Base-by-base conservation (phyloP, 1,140 invertebrate species). In the Pseudoatta argentina region DNA sequence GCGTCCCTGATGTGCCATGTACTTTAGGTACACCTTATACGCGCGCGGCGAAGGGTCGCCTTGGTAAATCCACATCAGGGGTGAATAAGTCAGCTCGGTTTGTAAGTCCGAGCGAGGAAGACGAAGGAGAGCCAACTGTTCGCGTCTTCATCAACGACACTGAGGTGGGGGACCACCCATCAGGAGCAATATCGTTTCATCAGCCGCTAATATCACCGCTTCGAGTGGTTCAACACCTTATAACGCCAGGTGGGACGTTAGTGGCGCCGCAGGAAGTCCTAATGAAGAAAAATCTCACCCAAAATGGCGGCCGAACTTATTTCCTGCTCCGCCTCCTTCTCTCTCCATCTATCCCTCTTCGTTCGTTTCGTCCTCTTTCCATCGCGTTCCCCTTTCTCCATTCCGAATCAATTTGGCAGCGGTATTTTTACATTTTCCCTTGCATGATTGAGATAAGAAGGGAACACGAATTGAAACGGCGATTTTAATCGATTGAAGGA, bases 281-380 rank as follows among this genome's bases (percentile, higher is more conserved):
- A 95, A 95, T 95, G 94, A 95, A 95, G 94, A 95, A 92, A 93
- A 95, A 95, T 95, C 92, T 93, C 88, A 91, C 91, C 91, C 78
- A 93, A 93, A 91, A 94, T 94, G 93, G 92, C 92, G 89, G 85
- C 89, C 89, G 86, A 91, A 92, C 89, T 91, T 92, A 92, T 93
- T 94, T 93, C 91, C 92, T 92, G 88, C 88, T 88, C 88, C 92
- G 79, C 81, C 82, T 88, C 85, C 76, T 71, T 86, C 61, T 75
- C 64, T 53, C 39, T 76, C 82, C 53, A 10, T 71, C 77, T 71
- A 21, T 57, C 44, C 51, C 66, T 61, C 85, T 66, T 8, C 48
- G 51, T 61, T 34, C 30, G 48, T 30, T 61, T 66, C 27, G 53
- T 51, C 53, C 34, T 48, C 34, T 79, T 66, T 18, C 48, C 57